Conservation (phyloP, 2,888 invertebrate genomes). For the Cheilosia urbana region DNA sequence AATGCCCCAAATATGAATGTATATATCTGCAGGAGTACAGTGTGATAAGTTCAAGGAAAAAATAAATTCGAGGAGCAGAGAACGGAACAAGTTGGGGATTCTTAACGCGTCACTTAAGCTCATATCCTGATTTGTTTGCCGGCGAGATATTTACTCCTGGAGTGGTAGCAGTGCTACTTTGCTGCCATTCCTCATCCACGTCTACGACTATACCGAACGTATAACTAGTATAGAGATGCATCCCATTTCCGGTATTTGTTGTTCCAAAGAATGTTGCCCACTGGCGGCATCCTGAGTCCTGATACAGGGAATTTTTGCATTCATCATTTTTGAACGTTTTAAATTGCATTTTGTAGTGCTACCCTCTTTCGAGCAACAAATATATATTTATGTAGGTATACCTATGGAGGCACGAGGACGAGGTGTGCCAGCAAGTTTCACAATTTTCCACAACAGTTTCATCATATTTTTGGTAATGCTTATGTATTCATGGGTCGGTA, state of each 20-base stretch:
- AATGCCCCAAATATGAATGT: constrained; percentile 23
- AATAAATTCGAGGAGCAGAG: constrained; percentile 40
- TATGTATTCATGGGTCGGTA: neutral
- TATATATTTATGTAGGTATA: neutral
- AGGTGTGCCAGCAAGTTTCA: constrained; percentile 15
- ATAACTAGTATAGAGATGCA: constrained; percentile 51
- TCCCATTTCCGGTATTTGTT: constrained; percentile 70
- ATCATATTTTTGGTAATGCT: constrained; percentile 19
- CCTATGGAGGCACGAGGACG: neutral
- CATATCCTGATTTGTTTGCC: constrained; percentile 74
- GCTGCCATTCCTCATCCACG: neutral
- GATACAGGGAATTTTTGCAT: constrained; percentile 57
- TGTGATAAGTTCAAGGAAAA: constrained; percentile 28
- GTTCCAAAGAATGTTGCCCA: constrained; percentile 52
- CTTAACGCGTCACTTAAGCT: constrained; percentile 72
- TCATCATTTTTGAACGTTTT: constrained; percentile 66
- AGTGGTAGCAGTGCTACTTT: constrained; percentile 17
- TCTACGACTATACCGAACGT: constrained; percentile 32
- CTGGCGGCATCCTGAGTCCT: constrained; percentile 51
- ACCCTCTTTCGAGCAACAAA: neutral
- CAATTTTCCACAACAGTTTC: constrained; percentile 46
- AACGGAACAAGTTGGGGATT: constrained; percentile 58
- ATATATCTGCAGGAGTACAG: neutral
- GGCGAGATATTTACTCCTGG: constrained; percentile 45
- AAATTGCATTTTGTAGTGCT: constrained; percentile 45